Percentiles rank a stretch among this genome's conserved stretches.
These are phyloP conservation scores for Apotomis turbidana DNA, from an alignment of 2,888 invertebrate genomes.

Conservation along the genomic window DNA sequence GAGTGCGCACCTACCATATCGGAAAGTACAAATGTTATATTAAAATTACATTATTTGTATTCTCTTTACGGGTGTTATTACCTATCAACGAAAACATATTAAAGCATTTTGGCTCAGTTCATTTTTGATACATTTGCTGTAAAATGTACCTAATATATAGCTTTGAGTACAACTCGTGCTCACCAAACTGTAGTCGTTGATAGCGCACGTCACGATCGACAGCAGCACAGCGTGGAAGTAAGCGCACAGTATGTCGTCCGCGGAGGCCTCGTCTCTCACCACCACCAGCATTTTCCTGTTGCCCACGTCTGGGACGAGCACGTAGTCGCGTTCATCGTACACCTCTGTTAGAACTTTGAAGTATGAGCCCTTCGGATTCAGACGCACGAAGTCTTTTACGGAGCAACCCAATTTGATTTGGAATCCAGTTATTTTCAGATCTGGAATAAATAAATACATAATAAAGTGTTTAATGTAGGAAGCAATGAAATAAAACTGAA, in stretches of 20 bases:
- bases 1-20: too few relatives aligned
- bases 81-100: too few relatives aligned
- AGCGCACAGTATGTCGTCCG: conserved; percentile 85
- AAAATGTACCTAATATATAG: background rate
- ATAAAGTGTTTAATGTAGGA: background rate
- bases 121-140: too few relatives aligned
- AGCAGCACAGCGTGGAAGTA: conserved; percentile 88
- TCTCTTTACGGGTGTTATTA: too few relatives aligned
- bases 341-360: conserved; percentile 68
- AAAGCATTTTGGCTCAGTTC: too few relatives aligned
- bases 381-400: conserved; percentile 63
- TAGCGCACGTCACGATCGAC: conserved; percentile 59
- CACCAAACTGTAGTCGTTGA: conserved; percentile 65
- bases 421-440: conserved; percentile 84
- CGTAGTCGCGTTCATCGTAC: conserved; percentile 79
- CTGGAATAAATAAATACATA: conserved; percentile 70
- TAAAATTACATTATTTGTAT: too few relatives aligned
- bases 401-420: conserved; percentile 85
- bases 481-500: background rate
- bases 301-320: conserved; percentile 79
- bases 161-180: conserved; percentile 40
- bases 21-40: too few relatives aligned
- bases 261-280: conserved; percentile 77
- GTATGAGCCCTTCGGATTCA: conserved; percentile 52
- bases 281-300: conserved; percentile 81